Evolutionary conservation across 1,140 invertebrate genomes (phyloP), one percentile per base, ranked within the genome.

Genomic region (Glossosoma conforme): DNA sequence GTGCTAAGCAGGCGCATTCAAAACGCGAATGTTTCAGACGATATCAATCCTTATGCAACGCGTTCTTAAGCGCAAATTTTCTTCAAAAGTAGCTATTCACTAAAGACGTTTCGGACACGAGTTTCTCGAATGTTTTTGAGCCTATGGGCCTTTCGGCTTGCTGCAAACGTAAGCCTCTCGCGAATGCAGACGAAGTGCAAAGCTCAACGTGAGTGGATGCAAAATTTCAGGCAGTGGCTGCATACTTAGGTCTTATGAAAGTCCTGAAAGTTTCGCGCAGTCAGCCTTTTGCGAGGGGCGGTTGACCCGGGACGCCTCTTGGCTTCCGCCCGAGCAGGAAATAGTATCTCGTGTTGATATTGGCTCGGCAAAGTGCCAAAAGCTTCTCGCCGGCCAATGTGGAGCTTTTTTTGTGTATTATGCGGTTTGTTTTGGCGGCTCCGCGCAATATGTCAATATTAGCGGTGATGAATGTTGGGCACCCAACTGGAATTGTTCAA

Each of bases 321-420:
- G 21, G 33, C 35, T 19, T 32, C 11, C 28, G 22, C 44, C 25
- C 19, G 38, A 41, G 30, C 37, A 14, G 13, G 35, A 24, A 20
- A 20, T 14, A 35, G 17, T n/a, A 13, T 36, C 11, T 32, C 15
- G 41, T 36, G 55, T 57, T 50, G 46, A 57, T 57, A 57, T 53
- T 52, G 38, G 38, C 52, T 52, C 55, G 55, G 55, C 55, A 38
- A 33, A 32, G 30, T 57, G 55, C 55, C 55, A 57, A 57, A 38
- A 45, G 50, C 41, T 46, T 19, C 30, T 42, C 37, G 15, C 28
- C 24, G 48, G 15, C 14, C 48, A 14, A 36, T 28, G 38, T 40
- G n/a, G 40, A 41, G 20, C 22, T 46, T 47, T 45, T 47, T 19
- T n/a, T n/a, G n/a, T n/a, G n/a, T n/a, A n/a, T n/a, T 33, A 36